These are phyloP conservation scores for Cecidostiba fungosa DNA, from an alignment of 2,888 invertebrate species.

Conservation along the genomic window DNA sequence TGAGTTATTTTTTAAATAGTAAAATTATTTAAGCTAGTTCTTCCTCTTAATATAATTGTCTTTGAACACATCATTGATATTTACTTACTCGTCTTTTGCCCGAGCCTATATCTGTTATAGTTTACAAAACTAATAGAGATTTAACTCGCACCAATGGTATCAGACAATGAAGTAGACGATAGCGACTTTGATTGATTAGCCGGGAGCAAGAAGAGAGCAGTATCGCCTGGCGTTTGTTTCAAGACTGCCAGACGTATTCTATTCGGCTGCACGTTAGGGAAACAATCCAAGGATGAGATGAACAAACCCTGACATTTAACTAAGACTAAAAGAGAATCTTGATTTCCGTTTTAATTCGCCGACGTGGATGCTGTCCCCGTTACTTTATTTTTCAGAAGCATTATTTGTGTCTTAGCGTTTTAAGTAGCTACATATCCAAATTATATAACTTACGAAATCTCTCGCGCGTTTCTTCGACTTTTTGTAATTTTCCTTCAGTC, in stretches of 20 bases:
- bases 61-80: not conserved
- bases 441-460: too few species aligned
- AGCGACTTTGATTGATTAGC: conserved; percentile 76
- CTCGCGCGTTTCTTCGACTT: not conserved
- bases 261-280: conserved; percentile 28
- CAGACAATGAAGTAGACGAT: conserved; percentile 27
- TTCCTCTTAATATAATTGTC: too few species aligned
- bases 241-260: conserved; percentile 25
- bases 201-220: conserved; percentile 60
- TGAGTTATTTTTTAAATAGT: too few species aligned
- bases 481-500: not conserved
- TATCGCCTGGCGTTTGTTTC: not conserved
- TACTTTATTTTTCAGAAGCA: conserved; percentile 20
- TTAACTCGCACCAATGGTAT: not conserved
- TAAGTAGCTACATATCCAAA: too few species aligned
- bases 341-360: conserved; percentile 50
- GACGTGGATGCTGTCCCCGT: not conserved
- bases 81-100: not conserved
- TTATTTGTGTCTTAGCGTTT: too few species aligned
- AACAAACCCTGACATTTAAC: conserved; percentile 23
- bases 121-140: conserved; percentile 37
- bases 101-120: not conserved
- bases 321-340: conserved; percentile 51
- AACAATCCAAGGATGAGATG: not conserved
- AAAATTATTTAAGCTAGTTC: too few species aligned